Percentiles rank a stretch among this genome's conserved stretches.
phyloP scores from a whole-genome alignment of 2,888 invertebrate genomes.

The Drosophila cracens region DNA sequence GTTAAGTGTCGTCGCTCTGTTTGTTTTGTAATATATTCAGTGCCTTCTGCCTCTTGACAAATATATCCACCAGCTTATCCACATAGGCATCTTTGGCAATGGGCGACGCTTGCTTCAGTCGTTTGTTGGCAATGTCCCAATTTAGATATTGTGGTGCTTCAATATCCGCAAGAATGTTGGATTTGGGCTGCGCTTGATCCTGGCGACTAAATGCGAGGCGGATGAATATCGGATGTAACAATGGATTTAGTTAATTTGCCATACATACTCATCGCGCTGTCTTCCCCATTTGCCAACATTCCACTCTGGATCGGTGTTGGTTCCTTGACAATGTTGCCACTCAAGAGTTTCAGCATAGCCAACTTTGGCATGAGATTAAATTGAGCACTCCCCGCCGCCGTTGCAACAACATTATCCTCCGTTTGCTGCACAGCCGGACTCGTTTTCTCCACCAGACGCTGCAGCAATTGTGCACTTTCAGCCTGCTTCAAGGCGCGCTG shows the following conservation, averaged over 20 bases:
- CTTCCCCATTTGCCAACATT: not conserved
- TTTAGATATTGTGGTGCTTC: constrained; percentile 56
- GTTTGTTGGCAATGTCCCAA: constrained; percentile 55
- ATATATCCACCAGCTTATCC: constrained; percentile 48
- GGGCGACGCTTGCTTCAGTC: constrained; percentile 34
- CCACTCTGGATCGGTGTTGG: not conserved
- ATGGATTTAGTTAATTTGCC: constrained; percentile 13
- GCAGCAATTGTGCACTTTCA: constrained; percentile 19
- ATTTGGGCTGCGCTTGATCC: constrained; percentile 19
- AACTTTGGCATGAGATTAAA: not conserved
- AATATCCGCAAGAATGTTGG: constrained; percentile 10
- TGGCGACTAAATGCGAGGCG: constrained; percentile 31
- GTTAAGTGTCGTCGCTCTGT: not conserved
- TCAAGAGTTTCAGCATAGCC: constrained; percentile 2
- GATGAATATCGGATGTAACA: constrained; percentile 34
- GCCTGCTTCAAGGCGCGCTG: not conserved
- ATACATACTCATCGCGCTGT: constrained; percentile 28
- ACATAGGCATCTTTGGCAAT: constrained; percentile 52
- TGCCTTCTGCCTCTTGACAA: constrained; percentile 31
- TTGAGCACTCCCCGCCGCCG: not conserved
- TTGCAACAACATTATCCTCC: not conserved
- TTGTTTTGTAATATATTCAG: constrained; percentile 8
- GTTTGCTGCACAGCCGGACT: constrained; percentile 1
- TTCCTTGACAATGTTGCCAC: constrained; percentile 4
- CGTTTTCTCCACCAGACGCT: constrained; percentile 40